Evolutionary conservation across 2,888 invertebrate species (phyloP), one percentile per base, ranked within the genome.

Genomic region (Meiosimyza platycephala): DNA sequence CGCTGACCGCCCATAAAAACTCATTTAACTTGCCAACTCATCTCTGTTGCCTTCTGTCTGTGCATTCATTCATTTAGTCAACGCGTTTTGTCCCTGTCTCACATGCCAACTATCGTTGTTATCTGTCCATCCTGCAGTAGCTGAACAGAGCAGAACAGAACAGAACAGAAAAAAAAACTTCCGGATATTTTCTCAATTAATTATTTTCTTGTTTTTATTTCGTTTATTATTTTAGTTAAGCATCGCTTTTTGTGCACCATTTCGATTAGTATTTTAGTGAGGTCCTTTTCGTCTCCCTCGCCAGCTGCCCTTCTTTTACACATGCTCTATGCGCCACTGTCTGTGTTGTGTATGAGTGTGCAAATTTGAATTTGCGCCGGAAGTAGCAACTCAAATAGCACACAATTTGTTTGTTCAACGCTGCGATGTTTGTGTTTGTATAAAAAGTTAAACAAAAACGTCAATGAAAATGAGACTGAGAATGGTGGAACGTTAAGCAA

Each of bases 1-100:
- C 73, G 51, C 63, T 71, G 71, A 69, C 68, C 71, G 77, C 66
- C 73, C 80, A 82, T 84, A 82, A 83, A 84, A 82, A 83, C 83
- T 81, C 84, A 83, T 82, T 82, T 79, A 82, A 83, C 80, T 83
- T 82, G 40, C 54, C 66, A 54, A 33, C 66, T 66, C 33, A 55
- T 55, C 66, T 16, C 63, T 48, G 28, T 62, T 82, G 13, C 64
- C 76, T 74, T 67, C 47, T 48, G 57, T 55, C 15, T 62, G 9
- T 62, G 11, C 28, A 59, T 22, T 22, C 15, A 22, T 52, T 40
- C 40, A 40, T 40, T 40, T 40, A 40, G 40, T 40, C 40, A 40
- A 40, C 40, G 40, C 40, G 40, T 40, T 40, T 40, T 40, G 40
- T 40, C 40, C 9, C 28, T 65, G 22, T 52, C 22, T 33, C 18